These are phyloP conservation scores for Standfussiana lucernea DNA, from an alignment of 2,888 invertebrate genomes.

Conservation along the genomic window DNA sequence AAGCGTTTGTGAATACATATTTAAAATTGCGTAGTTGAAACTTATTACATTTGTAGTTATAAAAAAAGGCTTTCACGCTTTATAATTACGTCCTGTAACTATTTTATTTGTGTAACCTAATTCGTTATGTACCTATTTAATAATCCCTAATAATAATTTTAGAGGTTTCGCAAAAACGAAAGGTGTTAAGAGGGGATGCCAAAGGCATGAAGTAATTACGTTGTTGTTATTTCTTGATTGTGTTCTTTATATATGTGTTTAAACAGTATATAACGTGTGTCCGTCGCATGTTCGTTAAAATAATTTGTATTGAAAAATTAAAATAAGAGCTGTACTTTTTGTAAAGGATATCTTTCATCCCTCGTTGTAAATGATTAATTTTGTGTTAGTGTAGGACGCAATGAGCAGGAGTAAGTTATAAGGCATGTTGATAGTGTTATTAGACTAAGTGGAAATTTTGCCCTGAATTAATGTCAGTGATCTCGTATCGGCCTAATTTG, in stretches of 20 bases:
- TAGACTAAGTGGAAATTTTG: not conserved
- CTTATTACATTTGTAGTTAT: slow-evolving; percentile 62
- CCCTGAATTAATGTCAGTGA: not conserved
- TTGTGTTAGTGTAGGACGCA: slow-evolving; percentile 33
- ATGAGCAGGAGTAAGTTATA: not conserved
- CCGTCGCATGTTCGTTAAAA: slow-evolving; percentile 66
- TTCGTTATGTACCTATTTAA: slow-evolving; percentile 80
- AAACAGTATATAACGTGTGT: slow-evolving; percentile 66
- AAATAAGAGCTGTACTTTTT: slow-evolving; percentile 87
- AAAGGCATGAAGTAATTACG: slow-evolving; percentile 66
- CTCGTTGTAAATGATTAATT: slow-evolving; percentile 75
- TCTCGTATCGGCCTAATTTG: not conserved
- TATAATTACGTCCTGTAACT: slow-evolving; percentile 72
- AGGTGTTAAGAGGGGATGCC: slow-evolving; percentile 65
- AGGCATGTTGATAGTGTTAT: not conserved
- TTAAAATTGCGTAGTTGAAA: slow-evolving; percentile 50
- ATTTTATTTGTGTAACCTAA: slow-evolving; percentile 77
- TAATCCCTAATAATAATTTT: slow-evolving; percentile 85
- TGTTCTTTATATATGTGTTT: slow-evolving; percentile 65
- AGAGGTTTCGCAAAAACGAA: slow-evolving; percentile 90
- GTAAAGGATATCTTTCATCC: slow-evolving; percentile 84
- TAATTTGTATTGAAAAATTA: slow-evolving; percentile 63
- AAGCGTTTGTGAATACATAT: slow-evolving; percentile 53
- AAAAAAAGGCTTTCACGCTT: slow-evolving; percentile 67
- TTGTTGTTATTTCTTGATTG: slow-evolving; percentile 66